phyloP scores from a whole-genome alignment of 2,888 invertebrate genomes.

The Xestia xanthographa region DNA sequence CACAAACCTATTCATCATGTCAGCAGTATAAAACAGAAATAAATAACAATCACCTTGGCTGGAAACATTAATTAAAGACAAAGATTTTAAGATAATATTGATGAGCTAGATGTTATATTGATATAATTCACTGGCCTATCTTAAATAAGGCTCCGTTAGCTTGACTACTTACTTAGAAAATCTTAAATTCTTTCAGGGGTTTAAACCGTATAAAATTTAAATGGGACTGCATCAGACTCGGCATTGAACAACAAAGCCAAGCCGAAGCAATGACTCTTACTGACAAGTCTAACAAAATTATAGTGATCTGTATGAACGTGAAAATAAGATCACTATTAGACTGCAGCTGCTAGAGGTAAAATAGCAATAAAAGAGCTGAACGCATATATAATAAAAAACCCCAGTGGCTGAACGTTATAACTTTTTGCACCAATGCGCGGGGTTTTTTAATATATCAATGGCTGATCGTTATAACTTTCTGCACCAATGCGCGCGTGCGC shows the following conservation, averaged over 20 bases:
- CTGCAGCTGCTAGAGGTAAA: neutral
- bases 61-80: neutral
- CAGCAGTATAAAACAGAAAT: neutral
- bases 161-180: too few relatives aligned
- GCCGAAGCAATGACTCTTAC: neutral
- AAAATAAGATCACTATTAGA: neutral
- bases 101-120: too few relatives aligned
- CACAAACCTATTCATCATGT: neutral
- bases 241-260: neutral
- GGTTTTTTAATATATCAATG: too few relatives aligned
- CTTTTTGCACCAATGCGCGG: too few relatives aligned
- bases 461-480: constrained; percentile 4
- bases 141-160: too few relatives aligned
- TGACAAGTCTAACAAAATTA: neutral
- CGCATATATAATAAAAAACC: too few relatives aligned
- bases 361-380: neutral
- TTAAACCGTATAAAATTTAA: neutral
- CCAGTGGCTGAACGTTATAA: too few relatives aligned
- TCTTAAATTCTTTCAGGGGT: too few relatives aligned
- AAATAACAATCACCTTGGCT: neutral
- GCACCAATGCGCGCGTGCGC: constrained; percentile 12
- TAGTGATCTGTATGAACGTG: neutral
- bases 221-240: neutral
- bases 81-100: too few relatives aligned
- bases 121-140: too few relatives aligned